A percentile compares a stretch with the other conserved stretches of the same genome.
Conservation (phyloP, 2,888 invertebrate genomes). For the Dynastes tityus region DNA sequence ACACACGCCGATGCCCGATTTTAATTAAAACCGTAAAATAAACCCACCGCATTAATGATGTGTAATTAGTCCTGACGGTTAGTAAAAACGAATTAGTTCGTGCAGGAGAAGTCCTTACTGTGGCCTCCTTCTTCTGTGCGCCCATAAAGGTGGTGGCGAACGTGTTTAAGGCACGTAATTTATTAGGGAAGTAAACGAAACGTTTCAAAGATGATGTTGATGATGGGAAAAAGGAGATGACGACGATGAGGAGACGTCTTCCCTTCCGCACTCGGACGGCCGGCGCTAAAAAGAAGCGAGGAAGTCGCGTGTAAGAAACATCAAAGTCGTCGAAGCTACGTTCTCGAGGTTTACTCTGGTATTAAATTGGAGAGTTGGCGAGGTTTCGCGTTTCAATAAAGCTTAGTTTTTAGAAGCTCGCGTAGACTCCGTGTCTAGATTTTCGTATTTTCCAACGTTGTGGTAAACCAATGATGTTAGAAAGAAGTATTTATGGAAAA, state of each 20-base stretch:
- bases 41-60: constrained; percentile 14
- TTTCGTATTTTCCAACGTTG: not conserved
- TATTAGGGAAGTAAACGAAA: constrained; percentile 33
- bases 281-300: constrained; percentile 22
- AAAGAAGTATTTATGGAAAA: too few species aligned
- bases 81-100: not conserved
- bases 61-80: constrained; percentile 33
- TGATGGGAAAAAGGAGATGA: constrained; percentile 22
- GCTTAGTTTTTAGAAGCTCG: constrained; percentile 30
- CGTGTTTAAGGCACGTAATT: constrained; percentile 9
- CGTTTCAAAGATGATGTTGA: constrained; percentile 29
- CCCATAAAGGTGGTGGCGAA: not conserved
- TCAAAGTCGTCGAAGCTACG: constrained; percentile 29
- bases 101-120: not conserved
- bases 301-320: constrained; percentile 37
- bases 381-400: constrained; percentile 47
- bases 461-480: not conserved
- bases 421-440: not conserved
- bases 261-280: not conserved
- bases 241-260: constrained; percentile 13
- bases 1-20: constrained; percentile 20
- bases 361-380: constrained; percentile 44
- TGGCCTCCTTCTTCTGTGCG: not conserved
- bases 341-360: constrained; percentile 30
- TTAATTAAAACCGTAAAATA: constrained; percentile 34